Conservation (phyloP, 2,888 invertebrate genomes). For the Eubasilissa splendida region DNA sequence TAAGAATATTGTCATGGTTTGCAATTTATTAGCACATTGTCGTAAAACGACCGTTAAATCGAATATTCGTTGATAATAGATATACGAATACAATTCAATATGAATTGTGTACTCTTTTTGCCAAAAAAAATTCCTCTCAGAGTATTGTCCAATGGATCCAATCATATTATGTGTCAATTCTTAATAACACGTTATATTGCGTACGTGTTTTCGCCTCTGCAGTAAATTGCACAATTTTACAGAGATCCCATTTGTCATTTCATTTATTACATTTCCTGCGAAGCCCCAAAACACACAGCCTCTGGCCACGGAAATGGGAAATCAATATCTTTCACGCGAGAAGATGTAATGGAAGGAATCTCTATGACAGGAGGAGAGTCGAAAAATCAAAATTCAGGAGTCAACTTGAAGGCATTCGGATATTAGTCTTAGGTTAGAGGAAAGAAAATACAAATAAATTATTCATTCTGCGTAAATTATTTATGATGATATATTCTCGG, state of each 20-base stretch:
- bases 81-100: background rate
- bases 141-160: background rate
- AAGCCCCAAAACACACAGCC: constrained; percentile 53
- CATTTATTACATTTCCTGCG: constrained; percentile 55
- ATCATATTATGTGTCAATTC: constrained; percentile 35
- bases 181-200: constrained; percentile 28
- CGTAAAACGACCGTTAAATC: too few species aligned
- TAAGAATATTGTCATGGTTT: too few species aligned
- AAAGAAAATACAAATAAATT: background rate
- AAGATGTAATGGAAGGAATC: constrained; percentile 46
- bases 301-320: constrained; percentile 52
- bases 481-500: too few species aligned
- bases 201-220: constrained; percentile 27
- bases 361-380: constrained; percentile 13
- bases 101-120: background rate
- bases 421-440: background rate
- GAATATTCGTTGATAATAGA: too few species aligned
- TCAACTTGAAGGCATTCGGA: constrained; percentile 18
- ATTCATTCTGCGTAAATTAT: background rate
- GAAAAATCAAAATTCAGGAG: constrained; percentile 40
- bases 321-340: constrained; percentile 50
- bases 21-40: too few species aligned
- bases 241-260: constrained; percentile 54
- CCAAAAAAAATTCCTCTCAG: background rate
- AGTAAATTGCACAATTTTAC: constrained; percentile 19